Base-by-base conservation (phyloP, 2,888 invertebrate genomes). In the Ischnura elegans region DNA sequence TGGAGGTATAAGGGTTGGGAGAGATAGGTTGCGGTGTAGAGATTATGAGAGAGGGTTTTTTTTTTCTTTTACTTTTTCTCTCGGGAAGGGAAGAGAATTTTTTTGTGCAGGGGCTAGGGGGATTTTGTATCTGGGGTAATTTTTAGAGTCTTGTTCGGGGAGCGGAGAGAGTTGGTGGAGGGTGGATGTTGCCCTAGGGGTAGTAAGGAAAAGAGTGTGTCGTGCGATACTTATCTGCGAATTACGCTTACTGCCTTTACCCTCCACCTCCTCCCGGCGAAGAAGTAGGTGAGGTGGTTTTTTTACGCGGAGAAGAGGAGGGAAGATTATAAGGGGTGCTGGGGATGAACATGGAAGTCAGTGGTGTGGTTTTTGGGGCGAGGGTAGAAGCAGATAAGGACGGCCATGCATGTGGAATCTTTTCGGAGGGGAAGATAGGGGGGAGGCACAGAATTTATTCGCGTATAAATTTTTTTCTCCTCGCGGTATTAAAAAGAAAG, bases 141-240 rank as follows among this genome's bases (percentile, higher is more conserved):
- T 61, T 61, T 25, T 6, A n/a, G 61, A 25, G 2, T 16, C 47
- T 16, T 47, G 47, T 4, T n/a, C n/a, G 61, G 25, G 61, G 61
- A 25, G 25, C 21, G 61, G 21, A 36, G 66, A 10, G 29, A 1
- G 36, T 29, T 13, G 29, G 55, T 16, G 42, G 55, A 36, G 87
- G 55, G 55, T 13, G 36, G 76, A 61, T 4, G 76, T 36, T 36
- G 76, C 36, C 36, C 2, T 16, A 25, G 61, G 87, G 55, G 16
- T 36, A 19, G 87, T 10, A 4, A 55, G 42, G 87, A n/a, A 25
- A 87, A 55, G 42, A 87, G 87, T 55, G 55, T 66, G 45, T 61
- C 21, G 61, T 61, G n/a, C n/a, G 90, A 90, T 90, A 90, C 90
- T 90, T 90, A 90, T 90, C 90, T 90, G 61, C 61, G 90, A 90